Conservation (phyloP, 2,797 vertebrate genomes). For the Denticeps clupeoides region DNA sequence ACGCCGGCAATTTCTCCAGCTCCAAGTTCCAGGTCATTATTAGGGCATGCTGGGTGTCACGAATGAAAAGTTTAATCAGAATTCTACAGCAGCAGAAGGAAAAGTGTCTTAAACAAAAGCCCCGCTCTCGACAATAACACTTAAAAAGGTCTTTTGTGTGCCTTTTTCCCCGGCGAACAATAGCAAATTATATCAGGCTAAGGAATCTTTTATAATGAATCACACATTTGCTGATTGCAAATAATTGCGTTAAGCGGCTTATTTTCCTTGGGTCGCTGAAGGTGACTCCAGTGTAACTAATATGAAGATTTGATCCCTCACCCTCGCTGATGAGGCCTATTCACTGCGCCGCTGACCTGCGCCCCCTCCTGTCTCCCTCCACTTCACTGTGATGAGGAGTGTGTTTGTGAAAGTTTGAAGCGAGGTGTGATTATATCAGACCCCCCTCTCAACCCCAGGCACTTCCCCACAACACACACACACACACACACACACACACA, state of each 20-base stretch:
- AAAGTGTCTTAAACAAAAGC: slow-evolving; percentile 43
- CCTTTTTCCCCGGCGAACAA: slow-evolving; percentile 73
- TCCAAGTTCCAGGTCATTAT: slow-evolving; percentile 50
- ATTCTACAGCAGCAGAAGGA: slow-evolving; percentile 42
- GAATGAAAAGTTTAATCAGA: slow-evolving; percentile 64
- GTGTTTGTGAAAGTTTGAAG: slow-evolving; percentile 67
- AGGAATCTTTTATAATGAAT: slow-evolving; percentile 79
- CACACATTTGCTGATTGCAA: slow-evolving; percentile 95
- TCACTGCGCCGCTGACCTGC: slow-evolving; percentile 80
- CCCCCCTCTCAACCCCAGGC: slow-evolving; percentile 37
- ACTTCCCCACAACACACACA: too few relatives aligned
- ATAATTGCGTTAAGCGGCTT: slow-evolving; percentile 90
- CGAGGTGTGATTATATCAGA: slow-evolving; percentile 46
- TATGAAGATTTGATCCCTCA: slow-evolving; percentile 83
- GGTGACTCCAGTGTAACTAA: slow-evolving; percentile 85
- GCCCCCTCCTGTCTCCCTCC: slow-evolving; percentile 62
- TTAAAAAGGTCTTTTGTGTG: slow-evolving; percentile 53
- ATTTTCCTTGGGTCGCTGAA: slow-evolving; percentile 75
- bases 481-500: slow-evolving; percentile 14
- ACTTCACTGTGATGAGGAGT: slow-evolving; percentile 71
- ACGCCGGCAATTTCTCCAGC: slow-evolving; percentile 46
- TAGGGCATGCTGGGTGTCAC: slow-evolving; percentile 45
- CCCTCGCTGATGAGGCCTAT: slow-evolving; percentile 96
- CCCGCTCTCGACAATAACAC: slow-evolving; percentile 52
- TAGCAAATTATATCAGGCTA: slow-evolving; percentile 75